phyloP scores from a whole-genome alignment of 92 coral and sea anemone species.

The Isaurus tuberculatus region DNA sequence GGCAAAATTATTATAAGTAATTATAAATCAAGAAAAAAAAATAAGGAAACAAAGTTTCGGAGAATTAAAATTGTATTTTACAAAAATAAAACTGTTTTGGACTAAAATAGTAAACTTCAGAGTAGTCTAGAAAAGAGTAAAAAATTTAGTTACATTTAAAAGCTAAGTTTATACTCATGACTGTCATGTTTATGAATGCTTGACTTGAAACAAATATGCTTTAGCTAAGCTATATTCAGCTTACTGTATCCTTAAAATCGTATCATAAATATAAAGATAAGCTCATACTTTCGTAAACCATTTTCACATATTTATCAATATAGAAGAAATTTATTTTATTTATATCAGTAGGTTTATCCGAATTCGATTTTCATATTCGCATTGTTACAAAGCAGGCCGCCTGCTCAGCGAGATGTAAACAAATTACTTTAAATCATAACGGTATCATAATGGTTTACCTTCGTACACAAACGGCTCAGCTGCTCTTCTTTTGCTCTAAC shows the following conservation, averaged over 20 bases:
- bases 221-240: not conserved
- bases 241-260: not conserved
- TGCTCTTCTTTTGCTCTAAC: constrained; percentile 5
- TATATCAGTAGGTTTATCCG: not conserved
- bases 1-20: not conserved
- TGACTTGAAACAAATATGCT: not conserved
- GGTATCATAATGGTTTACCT: not conserved
- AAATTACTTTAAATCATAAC: not conserved
- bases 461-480: constrained; percentile 11
- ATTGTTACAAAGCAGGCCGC: not conserved
- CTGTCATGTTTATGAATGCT: not conserved
- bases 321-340: not conserved
- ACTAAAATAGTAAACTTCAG: no score
- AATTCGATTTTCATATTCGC: not conserved
- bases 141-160: not conserved
- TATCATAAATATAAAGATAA: not conserved
- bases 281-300: no score
- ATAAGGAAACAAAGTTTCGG: not conserved
- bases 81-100: not conserved
- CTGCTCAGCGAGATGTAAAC: not conserved
- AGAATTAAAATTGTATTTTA: not conserved
- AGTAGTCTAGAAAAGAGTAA: not conserved
- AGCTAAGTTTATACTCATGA: not conserved
- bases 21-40: not conserved
- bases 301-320: not conserved